Evolutionary conservation across 2,888 invertebrate genomes (phyloP).

Genomic region (Stenolophus ochropezus): DNA sequence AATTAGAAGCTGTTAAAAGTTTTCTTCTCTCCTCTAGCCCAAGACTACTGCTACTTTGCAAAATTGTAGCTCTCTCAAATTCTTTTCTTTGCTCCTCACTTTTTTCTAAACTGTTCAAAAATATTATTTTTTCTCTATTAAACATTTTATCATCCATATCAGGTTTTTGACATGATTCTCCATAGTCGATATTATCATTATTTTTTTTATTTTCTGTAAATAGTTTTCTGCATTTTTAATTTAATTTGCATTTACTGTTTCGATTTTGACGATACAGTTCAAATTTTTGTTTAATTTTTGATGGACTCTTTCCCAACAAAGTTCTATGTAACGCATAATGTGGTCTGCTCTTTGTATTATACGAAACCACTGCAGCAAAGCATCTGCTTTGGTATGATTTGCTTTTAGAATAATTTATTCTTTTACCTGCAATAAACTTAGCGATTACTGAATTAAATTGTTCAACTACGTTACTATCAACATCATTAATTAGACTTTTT

Average conservation of each 20-base stretch:
- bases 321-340: not conserved
- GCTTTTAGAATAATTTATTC: conserved; percentile 58
- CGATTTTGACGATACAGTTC: not conserved
- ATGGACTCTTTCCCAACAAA: not conserved
- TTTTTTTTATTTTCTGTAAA: not conserved
- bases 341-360: conserved; percentile 58
- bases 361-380: conserved; percentile 52
- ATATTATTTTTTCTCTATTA: not conserved
- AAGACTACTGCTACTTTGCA: conserved; percentile 7
- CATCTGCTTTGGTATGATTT: conserved; percentile 54
- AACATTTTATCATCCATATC: not conserved
- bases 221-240: not conserved
- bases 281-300: not conserved
- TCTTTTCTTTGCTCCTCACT: not conserved
- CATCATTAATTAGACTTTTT: not conserved
- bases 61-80: conserved; percentile 27
- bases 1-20: conserved; percentile 27
- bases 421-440: conserved; percentile 61
- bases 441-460: not conserved
- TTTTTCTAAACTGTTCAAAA: conserved; percentile 13
- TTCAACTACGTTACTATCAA: not conserved
- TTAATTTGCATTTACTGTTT: not conserved
- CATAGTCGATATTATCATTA: not conserved
- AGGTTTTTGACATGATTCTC: not conserved
- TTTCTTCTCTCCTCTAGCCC: conserved; percentile 42